Base-by-base conservation (phyloP, 1,140 invertebrate species). In the Mya arenaria region DNA sequence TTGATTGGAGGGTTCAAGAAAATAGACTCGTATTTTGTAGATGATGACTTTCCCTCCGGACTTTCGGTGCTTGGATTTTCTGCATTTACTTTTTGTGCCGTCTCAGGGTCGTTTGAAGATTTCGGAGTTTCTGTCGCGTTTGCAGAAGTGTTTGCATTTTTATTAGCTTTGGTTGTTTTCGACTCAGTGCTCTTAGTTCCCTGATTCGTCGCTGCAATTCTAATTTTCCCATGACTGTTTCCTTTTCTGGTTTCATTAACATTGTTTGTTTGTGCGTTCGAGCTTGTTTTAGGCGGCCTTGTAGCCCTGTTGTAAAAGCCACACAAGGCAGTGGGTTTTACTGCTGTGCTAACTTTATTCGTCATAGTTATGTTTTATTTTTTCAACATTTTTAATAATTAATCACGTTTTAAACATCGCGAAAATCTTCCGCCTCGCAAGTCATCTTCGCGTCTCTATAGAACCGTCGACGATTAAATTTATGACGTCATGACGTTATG, bases 1-100 rank as follows among this genome's bases (percentile, higher is more conserved):
- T 55, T 71, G n/a, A 63, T 30, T 13, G 73, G 15, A 30, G 78
- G 62, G n/a, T 65, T 60, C 30, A 60, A 60, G 56, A 85, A 85
- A 17, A 85, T 79, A 28, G 73, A 65, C 60, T 37, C 62, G 8
- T 25, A 28, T 30, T 75, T 41, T 30, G 37, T 68, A 34, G 39
- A 2, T 13, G 25, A 37, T 15, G 55, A 60, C 13, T 44, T 52
- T 52, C 25, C 41, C 10, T 48, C 19, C 19, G 10, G 17, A 23
- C 25, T 52, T 52, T 17, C 25, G 25, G 48, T 10, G 48, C 17
- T n/a, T 1, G 48, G 25, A 17, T 52, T 23, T 8, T 52, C 48
- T 23, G 17, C 8, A 23, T 23, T 52, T 23, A 23, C 25, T 23
- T 52, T 17, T 52, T 52, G 19, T 23, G 48, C 25, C 19, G 2